A percentile compares a stretch with the other conserved stretches of the same genome.
These are phyloP conservation scores for Epiblema foenella DNA, from an alignment of 2,888 invertebrate genomes.

Conservation along the genomic window DNA sequence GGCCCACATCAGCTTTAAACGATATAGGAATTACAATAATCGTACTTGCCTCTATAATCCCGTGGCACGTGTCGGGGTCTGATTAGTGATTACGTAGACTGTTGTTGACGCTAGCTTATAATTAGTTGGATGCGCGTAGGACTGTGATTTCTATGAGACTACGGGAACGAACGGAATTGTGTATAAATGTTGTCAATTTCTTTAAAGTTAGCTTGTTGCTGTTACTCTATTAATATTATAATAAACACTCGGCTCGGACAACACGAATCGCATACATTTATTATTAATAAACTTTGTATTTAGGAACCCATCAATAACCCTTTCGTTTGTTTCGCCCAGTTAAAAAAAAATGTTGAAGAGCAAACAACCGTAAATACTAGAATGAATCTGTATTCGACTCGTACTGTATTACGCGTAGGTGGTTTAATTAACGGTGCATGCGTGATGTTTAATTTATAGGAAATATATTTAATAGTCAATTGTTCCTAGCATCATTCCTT, in stretches of 20 bases:
- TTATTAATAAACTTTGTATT: neutral
- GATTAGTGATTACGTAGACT: neutral
- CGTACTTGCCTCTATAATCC: neutral
- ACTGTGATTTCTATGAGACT: constrained; percentile 37
- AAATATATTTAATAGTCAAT: constrained; percentile 15
- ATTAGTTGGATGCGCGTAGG: constrained; percentile 6
- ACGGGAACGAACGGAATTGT: constrained; percentile 16
- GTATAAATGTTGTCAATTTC: constrained; percentile 11
- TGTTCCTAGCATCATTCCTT: constrained; percentile 11
- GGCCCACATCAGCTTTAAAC: too few species aligned
- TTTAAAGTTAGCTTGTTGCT: neutral
- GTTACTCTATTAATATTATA: neutral
- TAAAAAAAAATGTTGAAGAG: neutral
- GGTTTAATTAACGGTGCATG: neutral
- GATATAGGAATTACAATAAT: too few species aligned
- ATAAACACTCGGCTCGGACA: neutral
- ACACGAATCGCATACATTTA: neutral
- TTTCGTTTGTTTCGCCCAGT: neutral
- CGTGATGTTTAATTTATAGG: neutral
- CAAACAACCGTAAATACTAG: neutral
- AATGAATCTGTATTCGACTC: neutral
- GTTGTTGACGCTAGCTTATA: neutral
- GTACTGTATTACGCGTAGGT: neutral
- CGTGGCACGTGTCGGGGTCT: neutral
- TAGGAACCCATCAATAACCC: neutral